Conservation (phyloP, 2,113 vertebrate species). For the Pangasianodon hypophthalmus region DNA sequence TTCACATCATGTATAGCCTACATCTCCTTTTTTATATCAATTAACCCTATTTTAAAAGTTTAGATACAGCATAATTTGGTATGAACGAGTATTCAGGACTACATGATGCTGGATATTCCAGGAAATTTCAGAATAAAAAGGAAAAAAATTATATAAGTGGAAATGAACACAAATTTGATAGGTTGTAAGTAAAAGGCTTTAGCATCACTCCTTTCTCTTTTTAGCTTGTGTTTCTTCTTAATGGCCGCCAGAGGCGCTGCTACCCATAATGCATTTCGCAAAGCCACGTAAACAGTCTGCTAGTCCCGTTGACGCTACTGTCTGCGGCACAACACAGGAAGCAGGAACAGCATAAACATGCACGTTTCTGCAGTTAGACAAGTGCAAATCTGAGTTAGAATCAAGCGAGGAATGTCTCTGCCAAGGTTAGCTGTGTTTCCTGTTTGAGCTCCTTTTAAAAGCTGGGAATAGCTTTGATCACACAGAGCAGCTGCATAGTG, state of each 20-base stretch:
- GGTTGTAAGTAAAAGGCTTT: background rate
- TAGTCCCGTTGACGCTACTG: background rate
- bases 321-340: background rate
- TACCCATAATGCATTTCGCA: conserved; percentile 72
- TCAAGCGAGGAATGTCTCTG: background rate
- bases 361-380: background rate
- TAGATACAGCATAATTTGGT: background rate
- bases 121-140: background rate
- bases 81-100: background rate
- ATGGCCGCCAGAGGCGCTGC: background rate
- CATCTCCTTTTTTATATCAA: background rate
- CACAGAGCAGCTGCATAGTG: background rate
- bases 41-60: background rate
- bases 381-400: background rate
- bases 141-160: background rate
- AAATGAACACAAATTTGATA: background rate
- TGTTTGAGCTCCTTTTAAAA: background rate
- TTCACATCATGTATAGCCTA: background rate
- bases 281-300: conserved; percentile 69
- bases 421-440: conserved; percentile 20
- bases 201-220: background rate
- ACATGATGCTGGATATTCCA: background rate
- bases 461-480: background rate
- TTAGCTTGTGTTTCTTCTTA: background rate
- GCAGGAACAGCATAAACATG: background rate